Evolutionary conservation across 2,888 invertebrate genomes (phyloP), one percentile per base, ranked within the genome.

Genomic region (Pteria penguin): DNA sequence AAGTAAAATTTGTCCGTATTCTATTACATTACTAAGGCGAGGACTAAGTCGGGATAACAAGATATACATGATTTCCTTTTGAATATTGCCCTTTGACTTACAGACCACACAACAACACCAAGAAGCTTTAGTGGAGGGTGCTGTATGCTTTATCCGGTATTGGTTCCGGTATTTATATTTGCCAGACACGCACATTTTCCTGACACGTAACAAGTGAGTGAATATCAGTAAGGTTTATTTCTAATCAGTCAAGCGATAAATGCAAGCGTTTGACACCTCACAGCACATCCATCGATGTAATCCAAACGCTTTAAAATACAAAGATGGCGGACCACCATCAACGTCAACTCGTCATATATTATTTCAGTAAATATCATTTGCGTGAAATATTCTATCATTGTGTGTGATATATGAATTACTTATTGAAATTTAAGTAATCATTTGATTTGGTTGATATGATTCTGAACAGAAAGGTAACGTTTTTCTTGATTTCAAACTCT

Each of bases 181-280:
- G 33, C 45, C 68, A 68, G 68, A 68, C 68, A 68, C 68, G 68
- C 68, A 68, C 68, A 57, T 68, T 68, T 31, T 52, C 60, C 68
- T 68, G 27, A 68, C 68, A 57, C 32, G 68, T 32, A 68, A 68
- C 57, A 52, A 68, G 55, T 55, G 57, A 58, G 68, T 31, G 33
- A 57, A 57, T 68, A 52, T 52, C 57, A 68, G 32, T 52, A 57
- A 55, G 52, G 52, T 68, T 68, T 68, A 55, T 68, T 57, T 68
- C 68, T 68, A 32, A 55, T 32, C 32, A 68, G 55, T 57, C 68
- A 68, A 57, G 68, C 68, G 52, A 68, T 68, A 57, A 68, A 68
- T 68, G 31, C 31, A 52, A 57, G 68, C 61, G 70, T 61, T 70
- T 70, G 61, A 70, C 70, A 70, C 70, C 70, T 70, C 70, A 52